Evolutionary conservation across 2,888 invertebrate genomes (phyloP), one percentile per base, ranked within the genome.

Genomic region (Teleiodes luculella): DNA sequence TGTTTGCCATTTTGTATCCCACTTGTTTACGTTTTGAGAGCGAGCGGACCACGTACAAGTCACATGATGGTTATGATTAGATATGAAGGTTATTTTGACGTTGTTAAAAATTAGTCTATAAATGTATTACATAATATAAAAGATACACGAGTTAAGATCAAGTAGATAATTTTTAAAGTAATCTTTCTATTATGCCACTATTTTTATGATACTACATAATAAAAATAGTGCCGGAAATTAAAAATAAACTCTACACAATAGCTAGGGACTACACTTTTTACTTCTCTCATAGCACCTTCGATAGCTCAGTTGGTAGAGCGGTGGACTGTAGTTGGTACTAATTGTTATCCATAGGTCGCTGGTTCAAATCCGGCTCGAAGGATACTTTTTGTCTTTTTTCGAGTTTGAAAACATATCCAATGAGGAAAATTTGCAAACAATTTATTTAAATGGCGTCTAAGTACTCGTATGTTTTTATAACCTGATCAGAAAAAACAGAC

Each of bases 301-400:
- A 87, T 86, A 87, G 86, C 86, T 87, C 86, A 86, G 86, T 86
- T 87, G 86, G 86, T 86, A 86, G 86, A 87, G 86, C 86, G 86
- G 86, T 86, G 86, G 86, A 86, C 80, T 80, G 80, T 83, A 82
- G 81, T 58, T 67, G 71, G 57, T 51, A 28, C 13, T 1, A 58
- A 67, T 61, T 73, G 86, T 57, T 20, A 90, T 90, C 89, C 90
- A 90, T 90, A 90, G 90, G 89, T 90, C 89, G 82, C 89, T 90
- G 86, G 88, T 89, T 87, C 87, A 87, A 87, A 86, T 86, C 85
- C 85, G 85, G 83, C 80, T 87, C 86, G 85, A 86, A 85, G 85
- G 83, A 86, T 39, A 16, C n/a, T 51, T 51, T 51, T 46, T n/a
- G 5, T 1, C 5, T n/a, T 43, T 41, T 14, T 20, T 18, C 10